These are phyloP conservation scores for Stegodyphus mimosarum DNA, from an alignment of 1,140 invertebrate species.

Conservation along the genomic window DNA sequence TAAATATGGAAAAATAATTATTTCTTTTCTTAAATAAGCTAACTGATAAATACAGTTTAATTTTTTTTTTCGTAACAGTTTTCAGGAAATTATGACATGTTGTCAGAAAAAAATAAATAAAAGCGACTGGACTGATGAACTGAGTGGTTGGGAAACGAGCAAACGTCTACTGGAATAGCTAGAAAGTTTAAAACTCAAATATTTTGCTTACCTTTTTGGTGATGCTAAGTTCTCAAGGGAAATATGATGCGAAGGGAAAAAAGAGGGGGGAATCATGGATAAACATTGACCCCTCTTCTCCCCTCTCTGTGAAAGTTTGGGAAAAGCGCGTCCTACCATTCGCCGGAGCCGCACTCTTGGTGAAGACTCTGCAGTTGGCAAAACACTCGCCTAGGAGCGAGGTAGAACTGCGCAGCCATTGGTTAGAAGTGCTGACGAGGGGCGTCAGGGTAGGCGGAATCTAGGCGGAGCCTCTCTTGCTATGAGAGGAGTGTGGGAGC, in stretches of 20 bases:
- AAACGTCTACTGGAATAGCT: too few species aligned
- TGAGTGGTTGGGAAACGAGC: too few species aligned
- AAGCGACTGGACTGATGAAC: too few species aligned
- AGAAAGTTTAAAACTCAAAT: neutral
- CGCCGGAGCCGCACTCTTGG: conserved; percentile 5
- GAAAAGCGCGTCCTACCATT: conserved; percentile 2
- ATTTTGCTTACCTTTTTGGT: conserved; percentile 31
- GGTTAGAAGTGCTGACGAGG: conserved; percentile 4
- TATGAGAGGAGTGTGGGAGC: neutral
- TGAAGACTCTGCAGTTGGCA: conserved; percentile 8
- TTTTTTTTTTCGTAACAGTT: too few species aligned
- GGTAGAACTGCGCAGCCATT: neutral
- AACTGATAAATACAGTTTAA: too few species aligned
- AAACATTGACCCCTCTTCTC: conserved; percentile 27
- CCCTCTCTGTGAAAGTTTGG: conserved; percentile 3
- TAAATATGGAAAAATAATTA: too few species aligned
- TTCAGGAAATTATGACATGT: too few species aligned
- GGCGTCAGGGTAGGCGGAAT: too few species aligned
- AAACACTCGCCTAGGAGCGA: conserved; percentile 5
- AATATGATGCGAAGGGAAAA: neutral
- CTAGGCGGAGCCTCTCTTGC: conserved; percentile 11
- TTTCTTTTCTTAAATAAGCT: too few species aligned
- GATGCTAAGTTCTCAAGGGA: neutral
- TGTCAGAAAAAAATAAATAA: too few species aligned
- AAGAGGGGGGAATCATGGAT: neutral